Percentiles rank a stretch among this genome's conserved stretches.
These are phyloP conservation scores for Drosophila ambigua DNA, from an alignment of 1,140 invertebrate species.

Conservation along the genomic window DNA sequence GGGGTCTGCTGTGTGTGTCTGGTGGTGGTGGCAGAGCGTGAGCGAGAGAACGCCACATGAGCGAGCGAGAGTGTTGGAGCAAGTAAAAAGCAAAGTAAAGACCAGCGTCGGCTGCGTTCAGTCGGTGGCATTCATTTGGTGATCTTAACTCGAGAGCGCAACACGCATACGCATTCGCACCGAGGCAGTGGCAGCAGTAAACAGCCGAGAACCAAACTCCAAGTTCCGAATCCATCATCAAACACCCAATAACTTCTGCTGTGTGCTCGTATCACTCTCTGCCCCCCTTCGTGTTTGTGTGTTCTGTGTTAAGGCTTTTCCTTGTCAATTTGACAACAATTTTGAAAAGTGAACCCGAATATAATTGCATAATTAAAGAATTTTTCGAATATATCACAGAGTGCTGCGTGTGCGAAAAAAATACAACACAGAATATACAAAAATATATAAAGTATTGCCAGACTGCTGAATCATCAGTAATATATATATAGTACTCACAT, in stretches of 20 bases:
- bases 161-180: conserved; percentile 49
- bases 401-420: conserved; percentile 38
- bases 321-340: background rate
- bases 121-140: conserved; percentile 58
- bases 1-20: conserved; percentile 2
- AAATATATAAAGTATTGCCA: conserved; percentile 23
- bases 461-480: conserved; percentile 41
- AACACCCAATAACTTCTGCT: too few relatives aligned
- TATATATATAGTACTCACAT: conserved; percentile 10
- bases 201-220: conserved; percentile 24
- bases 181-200: conserved; percentile 17
- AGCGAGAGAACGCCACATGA: conserved; percentile 24
- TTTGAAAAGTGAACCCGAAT: conserved; percentile 3
- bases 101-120: conserved; percentile 37
- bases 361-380: conserved; percentile 53
- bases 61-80: conserved; percentile 52
- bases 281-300: conserved; percentile 35
- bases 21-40: conserved; percentile 31
- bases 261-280: conserved; percentile 38
- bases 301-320: conserved; percentile 20
- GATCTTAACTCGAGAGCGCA: conserved; percentile 68
- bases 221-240: too few relatives aligned
- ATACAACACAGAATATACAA: conserved; percentile 12
- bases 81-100: conserved; percentile 32
- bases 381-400: conserved; percentile 39